Base-by-base conservation (phyloP, 2,797 vertebrate species). In the Acropternis orthonyx region DNA sequence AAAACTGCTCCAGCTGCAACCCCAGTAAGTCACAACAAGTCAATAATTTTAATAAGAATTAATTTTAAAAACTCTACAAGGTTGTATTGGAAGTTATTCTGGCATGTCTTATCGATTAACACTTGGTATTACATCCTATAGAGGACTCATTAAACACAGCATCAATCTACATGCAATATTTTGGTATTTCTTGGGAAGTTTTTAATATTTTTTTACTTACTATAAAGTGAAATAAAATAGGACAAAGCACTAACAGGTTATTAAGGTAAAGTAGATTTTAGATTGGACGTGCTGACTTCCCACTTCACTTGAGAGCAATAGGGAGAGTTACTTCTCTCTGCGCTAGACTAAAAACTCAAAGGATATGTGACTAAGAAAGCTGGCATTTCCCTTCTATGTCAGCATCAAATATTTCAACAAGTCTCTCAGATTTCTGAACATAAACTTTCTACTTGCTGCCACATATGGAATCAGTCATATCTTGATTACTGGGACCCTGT, bases 101-200 rank as follows among this genome's bases (percentile, higher is more conserved):
- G 97, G 98, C 98, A 98, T 98, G 98, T 98, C 98, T 98, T 98
- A 98, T 98, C 98, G 99, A 99, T 99, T 99, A 99, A 98, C 98
- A 98, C 98, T 98, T 98, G 98, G 98, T 98, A 98, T 98, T 98
- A 98, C 98, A 98, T 98, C 98, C 98, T 98, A 98, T 98, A 98
- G 99, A 98, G 98, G 97, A 97, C 98, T 98, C 98, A 98, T 98
- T 99, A 99, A 98, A 97, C 97, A 97, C 92, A 96, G 97, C 98
- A 98, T 98, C 98, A 98, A 98, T 98, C 98, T 96, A 98, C 98
- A 96, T 19, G 65, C 68, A 97, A 97, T 98, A 98, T 97, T 98
- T 98, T 91, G 5, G 8, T 90, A 94, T 67, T 90, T 93, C 94
- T 97, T 98, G 98, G 92, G 65, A 82, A 98, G 95, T 97, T 97